A percentile compares a stretch with the other conserved stretches of the same genome.
Evolutionary conservation across 2,797 vertebrate genomes (phyloP).

Genomic region (Hoplostethus atlanticus): DNA sequence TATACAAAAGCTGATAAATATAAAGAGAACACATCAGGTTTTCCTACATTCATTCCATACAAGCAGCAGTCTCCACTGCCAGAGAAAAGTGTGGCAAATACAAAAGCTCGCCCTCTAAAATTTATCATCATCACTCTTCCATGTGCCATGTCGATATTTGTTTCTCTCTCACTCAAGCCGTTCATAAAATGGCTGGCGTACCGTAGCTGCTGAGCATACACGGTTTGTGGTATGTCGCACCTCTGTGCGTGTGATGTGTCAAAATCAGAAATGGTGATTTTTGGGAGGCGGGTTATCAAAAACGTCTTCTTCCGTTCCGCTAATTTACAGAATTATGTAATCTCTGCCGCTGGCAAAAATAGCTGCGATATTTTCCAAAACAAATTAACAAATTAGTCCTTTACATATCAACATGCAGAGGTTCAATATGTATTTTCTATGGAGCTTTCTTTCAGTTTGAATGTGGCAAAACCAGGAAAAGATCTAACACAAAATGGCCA

Average conservation of each 20-base stretch:
- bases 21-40: conserved; percentile 28
- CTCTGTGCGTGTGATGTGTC: conserved; percentile 8
- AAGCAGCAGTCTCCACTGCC: conserved; percentile 47
- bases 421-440: neutral
- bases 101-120: conserved; percentile 11
- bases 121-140: neutral
- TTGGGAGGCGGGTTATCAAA: conserved; percentile 8
- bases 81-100: conserved; percentile 40
- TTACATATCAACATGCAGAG: conserved; percentile 4
- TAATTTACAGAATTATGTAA: neutral
- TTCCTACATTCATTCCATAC: conserved; percentile 47
- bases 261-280: conserved; percentile 18
- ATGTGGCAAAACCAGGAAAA: neutral
- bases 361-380: neutral
- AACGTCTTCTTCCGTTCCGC: neutral
- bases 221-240: neutral
- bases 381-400: neutral
- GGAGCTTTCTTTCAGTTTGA: neutral
- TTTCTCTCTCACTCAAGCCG: neutral
- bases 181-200: conserved; percentile 6
- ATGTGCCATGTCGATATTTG: neutral
- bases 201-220: conserved; percentile 4
- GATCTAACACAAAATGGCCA: neutral
- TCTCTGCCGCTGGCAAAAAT: conserved; percentile 21
- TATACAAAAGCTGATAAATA: conserved; percentile 65